Conservation (phyloP, 2,113 vertebrate species). For the Syrrhaptes paradoxus region DNA sequence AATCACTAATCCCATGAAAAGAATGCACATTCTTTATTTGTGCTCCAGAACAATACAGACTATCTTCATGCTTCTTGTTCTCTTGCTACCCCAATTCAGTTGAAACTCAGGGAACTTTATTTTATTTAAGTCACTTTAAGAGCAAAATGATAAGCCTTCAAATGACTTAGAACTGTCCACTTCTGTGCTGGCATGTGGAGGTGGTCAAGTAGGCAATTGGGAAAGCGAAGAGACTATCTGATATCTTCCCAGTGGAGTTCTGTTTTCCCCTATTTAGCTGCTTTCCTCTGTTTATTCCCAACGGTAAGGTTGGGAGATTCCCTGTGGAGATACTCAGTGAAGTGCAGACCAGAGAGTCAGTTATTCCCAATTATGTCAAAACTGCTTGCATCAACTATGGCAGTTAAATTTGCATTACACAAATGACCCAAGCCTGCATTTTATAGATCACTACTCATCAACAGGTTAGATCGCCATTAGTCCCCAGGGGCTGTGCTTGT, state of each 20-base stretch:
- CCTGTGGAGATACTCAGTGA: background rate
- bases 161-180: background rate
- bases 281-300: background rate
- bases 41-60: background rate
- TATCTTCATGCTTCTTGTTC: background rate
- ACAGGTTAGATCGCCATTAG: background rate
- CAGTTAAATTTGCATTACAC: background rate
- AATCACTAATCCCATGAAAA: slow-evolving; percentile 13
- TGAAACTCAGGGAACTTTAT: background rate
- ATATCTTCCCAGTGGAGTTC: background rate
- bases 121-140: background rate
- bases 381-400: background rate
- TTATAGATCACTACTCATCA: background rate
- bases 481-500: background rate
- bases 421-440: background rate
- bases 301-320: background rate
- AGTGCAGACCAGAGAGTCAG: background rate
- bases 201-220: background rate
- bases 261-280: background rate
- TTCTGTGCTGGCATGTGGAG: background rate
- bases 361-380: background rate
- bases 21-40: background rate
- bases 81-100: background rate
- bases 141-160: background rate
- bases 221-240: background rate